Percentiles rank a stretch among this genome's conserved stretches.
Conservation (phyloP, 2,113 vertebrate species). For the Vulpes lagopus region DNA sequence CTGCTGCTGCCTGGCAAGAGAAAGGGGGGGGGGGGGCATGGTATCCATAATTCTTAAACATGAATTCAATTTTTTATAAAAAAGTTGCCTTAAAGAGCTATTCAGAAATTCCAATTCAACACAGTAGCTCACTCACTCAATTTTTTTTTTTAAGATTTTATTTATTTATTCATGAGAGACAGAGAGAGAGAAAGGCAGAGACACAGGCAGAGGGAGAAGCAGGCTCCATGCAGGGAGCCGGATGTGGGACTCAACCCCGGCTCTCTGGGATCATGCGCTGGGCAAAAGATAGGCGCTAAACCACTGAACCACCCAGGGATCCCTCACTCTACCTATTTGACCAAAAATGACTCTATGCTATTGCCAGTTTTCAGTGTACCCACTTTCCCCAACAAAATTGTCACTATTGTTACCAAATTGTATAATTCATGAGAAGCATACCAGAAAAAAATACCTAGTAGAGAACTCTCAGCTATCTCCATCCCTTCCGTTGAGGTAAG, state of each 20-base stretch:
- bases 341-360: background rate
- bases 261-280: no score
- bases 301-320: no score
- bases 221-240: no score
- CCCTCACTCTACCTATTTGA: background rate
- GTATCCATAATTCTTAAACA: slow-evolving; percentile 85
- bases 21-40: slow-evolving; percentile 70
- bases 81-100: background rate
- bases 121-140: background rate
- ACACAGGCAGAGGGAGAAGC: no score
- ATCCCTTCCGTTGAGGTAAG: background rate
- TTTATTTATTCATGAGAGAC: no score
- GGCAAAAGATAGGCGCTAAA: no score
- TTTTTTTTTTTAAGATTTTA: no score
- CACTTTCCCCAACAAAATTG: background rate
- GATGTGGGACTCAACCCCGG: no score
- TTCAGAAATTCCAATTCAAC: background rate
- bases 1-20: slow-evolving; percentile 81
- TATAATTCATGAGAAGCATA: background rate
- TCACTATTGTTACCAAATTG: background rate
- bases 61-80: slow-evolving; percentile 77
- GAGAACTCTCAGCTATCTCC: background rate
- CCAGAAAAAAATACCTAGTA: background rate
- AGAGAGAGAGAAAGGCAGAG: no score
- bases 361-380: background rate